Conservation (phyloP, 2,797 vertebrate genomes). For the Dryobates pubescens region DNA sequence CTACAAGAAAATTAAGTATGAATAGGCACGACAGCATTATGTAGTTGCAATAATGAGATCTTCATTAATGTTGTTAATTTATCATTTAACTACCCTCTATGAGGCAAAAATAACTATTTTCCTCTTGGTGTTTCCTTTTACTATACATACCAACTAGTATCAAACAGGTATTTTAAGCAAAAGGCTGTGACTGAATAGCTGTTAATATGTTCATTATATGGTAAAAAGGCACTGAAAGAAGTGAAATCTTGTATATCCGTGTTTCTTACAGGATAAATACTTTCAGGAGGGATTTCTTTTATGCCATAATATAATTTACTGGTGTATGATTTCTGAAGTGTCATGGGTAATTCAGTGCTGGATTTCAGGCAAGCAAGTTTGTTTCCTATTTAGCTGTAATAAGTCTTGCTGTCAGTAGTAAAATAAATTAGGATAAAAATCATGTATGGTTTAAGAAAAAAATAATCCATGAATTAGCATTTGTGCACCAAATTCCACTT, state of each 20-base stretch:
- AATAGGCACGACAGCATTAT: not conserved
- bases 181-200: not conserved
- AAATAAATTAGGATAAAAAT: slow-evolving; percentile 4
- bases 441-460: not conserved
- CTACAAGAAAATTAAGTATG: slow-evolving; percentile 13
- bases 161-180: not conserved
- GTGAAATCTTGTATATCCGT: not conserved
- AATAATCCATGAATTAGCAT: not conserved
- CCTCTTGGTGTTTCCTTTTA: not conserved
- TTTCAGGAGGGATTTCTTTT: not conserved
- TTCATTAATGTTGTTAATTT: slow-evolving; percentile 26
- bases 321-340: not conserved
- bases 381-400: not conserved
- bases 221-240: not conserved
- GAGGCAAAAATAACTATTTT: slow-evolving; percentile 23
- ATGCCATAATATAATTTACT: not conserved
- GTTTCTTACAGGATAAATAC: not conserved
- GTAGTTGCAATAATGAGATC: slow-evolving; percentile 27
- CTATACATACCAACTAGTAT: not conserved
- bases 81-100: not conserved
- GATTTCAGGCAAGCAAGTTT: slow-evolving; percentile 12
- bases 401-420: not conserved
- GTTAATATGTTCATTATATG: not conserved
- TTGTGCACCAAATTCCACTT: not conserved
- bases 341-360: not conserved